A percentile compares a stretch with the other conserved stretches of the same genome.
These are phyloP conservation scores for Triops longicaudatus DNA, from an alignment of 1,140 invertebrate species.

Conservation along the genomic window DNA sequence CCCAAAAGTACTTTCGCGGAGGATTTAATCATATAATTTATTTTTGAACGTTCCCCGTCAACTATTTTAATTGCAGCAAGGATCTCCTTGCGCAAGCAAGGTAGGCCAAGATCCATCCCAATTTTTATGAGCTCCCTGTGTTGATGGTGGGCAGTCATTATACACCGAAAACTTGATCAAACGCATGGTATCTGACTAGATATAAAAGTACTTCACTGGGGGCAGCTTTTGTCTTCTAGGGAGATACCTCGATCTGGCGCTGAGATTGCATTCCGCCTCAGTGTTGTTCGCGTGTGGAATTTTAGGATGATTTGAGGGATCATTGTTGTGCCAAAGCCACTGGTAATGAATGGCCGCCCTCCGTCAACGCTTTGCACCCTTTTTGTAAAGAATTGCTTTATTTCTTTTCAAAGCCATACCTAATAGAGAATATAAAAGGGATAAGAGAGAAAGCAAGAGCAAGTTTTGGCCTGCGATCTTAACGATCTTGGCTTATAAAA, in stretches of 20 bases:
- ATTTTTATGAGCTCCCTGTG: not conserved
- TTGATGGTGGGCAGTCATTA: not conserved
- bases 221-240: not conserved
- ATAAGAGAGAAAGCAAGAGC: not conserved
- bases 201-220: not conserved
- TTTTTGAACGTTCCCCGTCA: no score
- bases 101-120: not conserved
- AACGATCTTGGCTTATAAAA: no score
- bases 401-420: not conserved
- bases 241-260: not conserved
- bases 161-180: not conserved
- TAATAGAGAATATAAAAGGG: not conserved
- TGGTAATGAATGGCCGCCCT: constrained; percentile 5
- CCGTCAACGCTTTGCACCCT: not conserved
- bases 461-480: no score
- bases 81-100: not conserved
- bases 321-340: constrained; percentile 6
- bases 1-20: not conserved
- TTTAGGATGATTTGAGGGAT: constrained; percentile 8
- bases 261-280: not conserved
- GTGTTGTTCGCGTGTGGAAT: not conserved
- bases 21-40: no score
- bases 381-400: not conserved
- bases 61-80: not conserved
- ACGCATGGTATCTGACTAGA: not conserved